Conservation (phyloP, 2,113 vertebrate genomes). For the Xerus inauris region DNA sequence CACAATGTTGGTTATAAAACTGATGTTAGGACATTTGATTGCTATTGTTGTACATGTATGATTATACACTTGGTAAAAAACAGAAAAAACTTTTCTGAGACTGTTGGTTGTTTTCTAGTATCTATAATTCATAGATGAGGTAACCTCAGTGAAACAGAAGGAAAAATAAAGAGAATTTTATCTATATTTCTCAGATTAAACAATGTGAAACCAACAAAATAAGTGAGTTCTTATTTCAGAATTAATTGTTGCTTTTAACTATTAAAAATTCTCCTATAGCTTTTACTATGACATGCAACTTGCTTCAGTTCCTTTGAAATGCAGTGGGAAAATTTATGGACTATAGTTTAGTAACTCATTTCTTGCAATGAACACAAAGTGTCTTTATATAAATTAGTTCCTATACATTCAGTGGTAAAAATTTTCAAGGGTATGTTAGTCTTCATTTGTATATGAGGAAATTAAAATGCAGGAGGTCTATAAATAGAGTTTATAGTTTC, state of each 20-base stretch:
- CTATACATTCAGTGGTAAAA: neutral
- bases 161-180: neutral
- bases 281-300: neutral
- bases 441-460: neutral
- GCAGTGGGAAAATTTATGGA: neutral
- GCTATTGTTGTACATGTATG: neutral
- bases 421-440: neutral
- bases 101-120: neutral
- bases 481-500: neutral
- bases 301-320: neutral
- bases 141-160: neutral
- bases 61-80: neutral
- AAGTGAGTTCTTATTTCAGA: neutral
- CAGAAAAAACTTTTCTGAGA: neutral
- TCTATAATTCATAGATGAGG: neutral
- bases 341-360: neutral
- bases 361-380: neutral
- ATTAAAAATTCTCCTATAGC: neutral
- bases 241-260: neutral
- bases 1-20: neutral
- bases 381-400: neutral
- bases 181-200: neutral
- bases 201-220: neutral
- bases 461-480: neutral
- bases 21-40: neutral